Percentiles rank a stretch among this genome's conserved stretches.
phyloP scores from a whole-genome alignment of 2,113 vertebrate species.

The Hystrix brachyura region DNA sequence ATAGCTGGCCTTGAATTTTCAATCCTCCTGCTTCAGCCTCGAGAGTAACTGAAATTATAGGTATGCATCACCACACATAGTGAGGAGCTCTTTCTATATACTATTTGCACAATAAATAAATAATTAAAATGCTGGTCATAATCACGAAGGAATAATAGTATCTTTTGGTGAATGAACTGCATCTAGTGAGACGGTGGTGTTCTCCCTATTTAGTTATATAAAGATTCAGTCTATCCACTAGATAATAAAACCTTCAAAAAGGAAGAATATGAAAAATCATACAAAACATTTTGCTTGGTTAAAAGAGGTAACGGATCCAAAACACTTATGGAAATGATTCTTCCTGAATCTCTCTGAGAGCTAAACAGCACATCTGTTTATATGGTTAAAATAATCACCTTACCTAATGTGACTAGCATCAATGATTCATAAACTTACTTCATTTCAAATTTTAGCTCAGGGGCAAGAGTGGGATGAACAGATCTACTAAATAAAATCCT shows the following conservation, averaged over 20 bases:
- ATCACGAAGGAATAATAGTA: background rate
- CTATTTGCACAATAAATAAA: background rate
- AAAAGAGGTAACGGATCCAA: constrained; percentile 38
- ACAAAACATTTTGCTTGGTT: background rate
- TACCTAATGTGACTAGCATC: background rate
- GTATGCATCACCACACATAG: background rate
- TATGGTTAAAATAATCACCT: constrained; percentile 1
- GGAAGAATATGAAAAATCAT: constrained; percentile 7
- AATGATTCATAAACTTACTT: constrained; percentile 49
- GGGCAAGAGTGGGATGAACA: background rate
- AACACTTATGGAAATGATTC: background rate
- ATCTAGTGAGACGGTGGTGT: background rate
- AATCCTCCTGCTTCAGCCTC: background rate
- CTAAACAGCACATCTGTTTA: background rate
- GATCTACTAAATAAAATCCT: background rate
- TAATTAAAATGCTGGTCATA: background rate
- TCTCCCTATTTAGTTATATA: background rate
- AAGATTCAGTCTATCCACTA: background rate
- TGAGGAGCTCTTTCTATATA: background rate
- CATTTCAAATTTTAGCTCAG: constrained; percentile 51
- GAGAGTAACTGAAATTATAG: background rate
- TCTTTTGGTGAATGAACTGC: background rate
- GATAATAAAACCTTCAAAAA: background rate
- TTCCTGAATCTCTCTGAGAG: background rate
- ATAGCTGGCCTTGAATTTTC: background rate